Evolutionary conservation across 2,797 vertebrate genomes (phyloP), one percentile per base, ranked within the genome.

Genomic region (Megaceryle alcyon): DNA sequence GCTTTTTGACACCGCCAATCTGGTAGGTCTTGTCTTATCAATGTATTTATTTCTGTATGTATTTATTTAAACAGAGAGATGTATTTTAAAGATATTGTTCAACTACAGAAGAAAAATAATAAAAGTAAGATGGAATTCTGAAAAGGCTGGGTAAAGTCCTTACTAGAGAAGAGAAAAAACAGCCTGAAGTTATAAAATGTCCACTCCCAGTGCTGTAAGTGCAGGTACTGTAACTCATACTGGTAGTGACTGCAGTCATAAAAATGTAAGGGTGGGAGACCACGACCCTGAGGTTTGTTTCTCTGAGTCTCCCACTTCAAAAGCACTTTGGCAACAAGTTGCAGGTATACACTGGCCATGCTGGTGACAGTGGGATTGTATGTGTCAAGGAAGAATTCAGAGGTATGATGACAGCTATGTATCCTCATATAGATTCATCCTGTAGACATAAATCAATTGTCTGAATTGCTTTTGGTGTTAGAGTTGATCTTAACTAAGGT

Each of bases 61-160:
- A 81, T 91, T 84, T 91, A 68, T 91, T 92, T 92, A 93, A 81
- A 72, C 16, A 82, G 41, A 66, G 53, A 92, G 39, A 68, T 75
- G 23, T 28, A 61, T 94, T 94, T 92, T 54, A 56, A 90, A 87
- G 53, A 75, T 81, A 51, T 4, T 14, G 25, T 76, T 94, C 65
- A 65, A 13, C 59, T 76, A 26, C n/a, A 70, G 77, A 88, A 75
- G 15, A 10, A 82, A 77, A 77, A 56, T 35, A 82, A 28, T 41
- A 86, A 69, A 75, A 91, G 43, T 68, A 76, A 75, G 6, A 28
- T 70, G 25, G 39, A 86, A 56, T 79, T 88, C 54, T 84, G 44
- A 65, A 93, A 86, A 77, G 17, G 3, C 28, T 64, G 17, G 31
- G 12, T 68, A 33, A 75, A 81, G 53, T 75, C 69, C 25, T 64